phyloP scores from a whole-genome alignment of 1,140 invertebrate species.

The Trachelipus rathkii region DNA sequence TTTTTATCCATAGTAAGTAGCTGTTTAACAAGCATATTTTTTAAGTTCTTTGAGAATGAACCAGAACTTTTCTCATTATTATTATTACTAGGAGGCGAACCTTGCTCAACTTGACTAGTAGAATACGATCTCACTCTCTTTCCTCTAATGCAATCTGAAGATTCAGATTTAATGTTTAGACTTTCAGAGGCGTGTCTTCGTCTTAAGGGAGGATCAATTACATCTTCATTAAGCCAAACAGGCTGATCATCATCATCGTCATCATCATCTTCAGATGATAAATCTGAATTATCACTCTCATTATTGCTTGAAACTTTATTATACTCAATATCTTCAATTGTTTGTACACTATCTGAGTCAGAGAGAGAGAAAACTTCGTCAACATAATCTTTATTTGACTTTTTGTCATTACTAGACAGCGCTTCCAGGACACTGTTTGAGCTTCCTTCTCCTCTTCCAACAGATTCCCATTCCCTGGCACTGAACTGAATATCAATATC shows the following conservation, averaged over 20 bases:
- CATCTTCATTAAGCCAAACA: background rate
- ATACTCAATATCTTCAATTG: background rate
- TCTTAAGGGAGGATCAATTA: background rate
- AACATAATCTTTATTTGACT: background rate
- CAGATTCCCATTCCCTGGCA: constrained; percentile 38
- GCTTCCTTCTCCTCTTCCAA: constrained; percentile 35
- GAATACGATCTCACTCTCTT: constrained; percentile 35
- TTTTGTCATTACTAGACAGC: background rate
- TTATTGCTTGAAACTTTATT: background rate
- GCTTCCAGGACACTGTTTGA: constrained; percentile 21
- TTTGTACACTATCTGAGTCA: constrained; percentile 1
- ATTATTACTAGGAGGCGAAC: background rate
- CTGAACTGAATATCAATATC: constrained; percentile 40
- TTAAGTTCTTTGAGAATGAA: constrained; percentile 30
- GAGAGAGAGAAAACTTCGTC: background rate
- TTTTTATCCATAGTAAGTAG: constrained; percentile 45
- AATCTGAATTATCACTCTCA: constrained; percentile 5
- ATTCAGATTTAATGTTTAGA: background rate
- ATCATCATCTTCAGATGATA: background rate
- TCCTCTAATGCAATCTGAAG: background rate
- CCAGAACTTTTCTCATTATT: background rate
- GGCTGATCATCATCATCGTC: background rate
- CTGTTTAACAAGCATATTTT: constrained; percentile 39
- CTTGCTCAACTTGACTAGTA: constrained; percentile 34
- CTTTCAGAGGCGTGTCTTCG: constrained; percentile 24